Evolutionary conservation across 1,140 invertebrate species (phyloP).

Genomic region (Drosophila bipectinata): DNA sequence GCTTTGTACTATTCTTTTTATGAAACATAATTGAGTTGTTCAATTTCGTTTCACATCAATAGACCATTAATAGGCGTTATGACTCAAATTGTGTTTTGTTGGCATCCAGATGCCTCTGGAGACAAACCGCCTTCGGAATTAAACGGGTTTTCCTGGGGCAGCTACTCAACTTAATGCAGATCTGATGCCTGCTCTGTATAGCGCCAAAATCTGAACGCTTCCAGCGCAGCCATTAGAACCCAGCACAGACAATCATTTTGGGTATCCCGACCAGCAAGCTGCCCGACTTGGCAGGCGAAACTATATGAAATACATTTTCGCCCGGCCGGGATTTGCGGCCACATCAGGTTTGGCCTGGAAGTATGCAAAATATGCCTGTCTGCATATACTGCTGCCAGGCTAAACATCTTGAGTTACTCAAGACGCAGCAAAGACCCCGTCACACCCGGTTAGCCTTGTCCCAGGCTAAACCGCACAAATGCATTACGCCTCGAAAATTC

Average conservation of each 20-base stretch:
- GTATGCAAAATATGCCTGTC: slow-evolving; percentile 47
- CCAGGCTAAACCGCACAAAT: slow-evolving; percentile 70
- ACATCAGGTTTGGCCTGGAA: slow-evolving; percentile 11
- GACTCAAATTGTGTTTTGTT: neutral
- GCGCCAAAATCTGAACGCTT: slow-evolving; percentile 4
- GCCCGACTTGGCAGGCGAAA: slow-evolving; percentile 9
- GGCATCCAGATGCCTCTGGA: neutral
- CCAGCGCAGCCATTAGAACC: slow-evolving; percentile 19
- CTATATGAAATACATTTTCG: slow-evolving; percentile 40
- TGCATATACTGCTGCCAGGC: slow-evolving; percentile 22
- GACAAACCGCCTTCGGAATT: neutral
- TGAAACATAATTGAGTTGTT: no score
- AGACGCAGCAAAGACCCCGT: slow-evolving; percentile 39
- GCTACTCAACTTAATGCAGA: slow-evolving; percentile 13
- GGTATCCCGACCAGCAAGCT: neutral
- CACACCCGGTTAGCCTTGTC: neutral
- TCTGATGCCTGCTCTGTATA: slow-evolving; percentile 21
- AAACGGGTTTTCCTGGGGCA: neutral
- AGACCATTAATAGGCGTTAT: neutral
- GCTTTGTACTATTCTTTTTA: no score
- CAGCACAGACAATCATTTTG: slow-evolving; percentile 41
- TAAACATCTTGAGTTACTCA: slow-evolving; percentile 48
- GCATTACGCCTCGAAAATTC: slow-evolving; percentile 54
- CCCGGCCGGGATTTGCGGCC: slow-evolving; percentile 41
- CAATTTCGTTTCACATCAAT: no score